Evolutionary conservation across 1,140 invertebrate species (phyloP).

Genomic region (Neuroterus valhalla): DNA sequence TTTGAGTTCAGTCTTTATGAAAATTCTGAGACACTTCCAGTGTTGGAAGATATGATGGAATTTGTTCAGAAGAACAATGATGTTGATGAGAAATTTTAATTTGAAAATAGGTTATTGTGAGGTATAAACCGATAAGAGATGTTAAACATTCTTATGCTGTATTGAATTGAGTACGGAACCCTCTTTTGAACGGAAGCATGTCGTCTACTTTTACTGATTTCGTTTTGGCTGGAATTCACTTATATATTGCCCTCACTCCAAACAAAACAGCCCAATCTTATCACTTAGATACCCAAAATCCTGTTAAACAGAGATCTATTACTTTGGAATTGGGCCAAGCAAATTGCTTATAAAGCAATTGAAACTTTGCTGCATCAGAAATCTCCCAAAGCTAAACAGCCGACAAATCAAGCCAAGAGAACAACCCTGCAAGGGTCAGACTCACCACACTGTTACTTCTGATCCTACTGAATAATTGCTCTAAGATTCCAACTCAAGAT

Average conservation of each 20-base stretch:
- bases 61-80: too few relatives aligned
- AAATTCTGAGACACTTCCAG: too few relatives aligned
- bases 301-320: constrained; percentile 24
- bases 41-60: too few relatives aligned
- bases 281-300: constrained; percentile 5
- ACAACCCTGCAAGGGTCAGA: neutral
- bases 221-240: neutral
- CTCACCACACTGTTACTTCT: constrained; percentile 10
- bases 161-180: too few relatives aligned
- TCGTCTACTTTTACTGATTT: too few relatives aligned
- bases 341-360: constrained; percentile 12
- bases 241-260: neutral
- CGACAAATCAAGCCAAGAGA: constrained; percentile 15
- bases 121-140: too few relatives aligned
- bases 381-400: constrained; percentile 24
- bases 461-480: neutral
- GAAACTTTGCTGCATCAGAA: constrained; percentile 20
- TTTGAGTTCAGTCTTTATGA: too few relatives aligned
- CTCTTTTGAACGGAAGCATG: too few relatives aligned
- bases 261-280: neutral
- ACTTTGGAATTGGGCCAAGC: constrained; percentile 25
- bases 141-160: too few relatives aligned
- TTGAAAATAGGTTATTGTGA: too few relatives aligned
- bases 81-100: too few relatives aligned
- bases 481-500: neutral